Conservation (phyloP, 2,113 vertebrate genomes). For the Trinectes maculatus region DNA sequence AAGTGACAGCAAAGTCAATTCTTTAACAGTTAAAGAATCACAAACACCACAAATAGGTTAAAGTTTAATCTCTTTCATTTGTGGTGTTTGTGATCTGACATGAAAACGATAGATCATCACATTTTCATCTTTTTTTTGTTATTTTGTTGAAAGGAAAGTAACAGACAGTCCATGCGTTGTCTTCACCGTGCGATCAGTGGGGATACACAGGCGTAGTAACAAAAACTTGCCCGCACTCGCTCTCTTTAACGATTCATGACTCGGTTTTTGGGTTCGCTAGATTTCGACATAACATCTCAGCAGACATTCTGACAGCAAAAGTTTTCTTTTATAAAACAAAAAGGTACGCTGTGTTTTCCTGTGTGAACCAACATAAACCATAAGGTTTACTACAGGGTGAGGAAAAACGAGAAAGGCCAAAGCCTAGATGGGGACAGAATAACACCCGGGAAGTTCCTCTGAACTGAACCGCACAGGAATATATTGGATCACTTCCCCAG, state of each 20-base stretch:
- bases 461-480: not conserved
- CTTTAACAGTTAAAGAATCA: too few relatives aligned
- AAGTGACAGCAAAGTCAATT: too few relatives aligned
- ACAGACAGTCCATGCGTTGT: not conserved
- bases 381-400: not conserved
- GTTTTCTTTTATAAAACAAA: too few relatives aligned
- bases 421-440: not conserved
- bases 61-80: not conserved
- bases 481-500: conserved; percentile 3
- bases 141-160: not conserved
- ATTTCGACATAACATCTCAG: not conserved
- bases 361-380: not conserved
- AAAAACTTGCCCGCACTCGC: too few relatives aligned
- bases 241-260: too few relatives aligned
- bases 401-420: not conserved
- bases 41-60: too few relatives aligned
- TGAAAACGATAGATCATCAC: not conserved
- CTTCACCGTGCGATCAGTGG: too few relatives aligned
- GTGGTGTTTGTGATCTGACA: not conserved
- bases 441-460: conserved; percentile 3
- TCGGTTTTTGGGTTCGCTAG: too few relatives aligned
- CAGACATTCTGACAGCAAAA: not conserved
- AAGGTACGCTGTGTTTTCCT: not conserved
- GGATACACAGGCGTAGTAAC: too few relatives aligned
- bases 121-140: not conserved